Evolutionary conservation across 1,140 invertebrate species (phyloP), one percentile per base, ranked within the genome.

Genomic region (Stegodyphus dumicola): DNA sequence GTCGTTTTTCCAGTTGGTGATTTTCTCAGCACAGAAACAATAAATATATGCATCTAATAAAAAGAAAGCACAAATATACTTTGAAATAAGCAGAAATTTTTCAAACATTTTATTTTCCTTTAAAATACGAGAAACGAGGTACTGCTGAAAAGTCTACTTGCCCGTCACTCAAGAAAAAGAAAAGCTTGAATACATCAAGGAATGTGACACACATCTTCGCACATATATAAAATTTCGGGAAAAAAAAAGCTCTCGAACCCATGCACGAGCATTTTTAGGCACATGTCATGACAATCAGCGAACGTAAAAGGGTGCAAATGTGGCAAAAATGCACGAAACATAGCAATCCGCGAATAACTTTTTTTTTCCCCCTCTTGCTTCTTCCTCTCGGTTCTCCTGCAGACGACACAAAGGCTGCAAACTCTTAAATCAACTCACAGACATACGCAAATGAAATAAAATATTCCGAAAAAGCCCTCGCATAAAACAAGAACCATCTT

Each of bases 401-500:
- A 33, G 51, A 69, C 11, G 65, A 52, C 64, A 69, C 15, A 18
- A 33, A 33, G 33, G 33, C 33, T 10, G 11, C 69, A 49, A 69
- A 81, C 79, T 74, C 53, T 81, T 81, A 81, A 81, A 81, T 81
- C 79, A 81, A 74, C 79, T 81, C 79, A 81, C 69, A 65, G 79
- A 81, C 70, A 66, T 48, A 77, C 73, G 81, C 51, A 76, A 75
- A 85, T 76, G 81, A 85, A 85, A 85, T 85, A 85, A 85, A 85
- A 85, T 85, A 85, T 75, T 75, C 81, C 73, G 48, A 74, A 73
- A 67, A n/a, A n/a, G 17, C 54, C 54, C 15, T 17, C 70, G 69
- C 17, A 66, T 71, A 33, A 33, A 33, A 33, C 33, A 33, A 33
- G 33, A 33, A 33, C 33, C 33, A 1, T 33, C 33, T 33, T 33